Percentiles rank a stretch among this genome's conserved stretches.
Evolutionary conservation across 1,140 invertebrate species (phyloP).

Genomic region (Drosophila yakuba): DNA sequence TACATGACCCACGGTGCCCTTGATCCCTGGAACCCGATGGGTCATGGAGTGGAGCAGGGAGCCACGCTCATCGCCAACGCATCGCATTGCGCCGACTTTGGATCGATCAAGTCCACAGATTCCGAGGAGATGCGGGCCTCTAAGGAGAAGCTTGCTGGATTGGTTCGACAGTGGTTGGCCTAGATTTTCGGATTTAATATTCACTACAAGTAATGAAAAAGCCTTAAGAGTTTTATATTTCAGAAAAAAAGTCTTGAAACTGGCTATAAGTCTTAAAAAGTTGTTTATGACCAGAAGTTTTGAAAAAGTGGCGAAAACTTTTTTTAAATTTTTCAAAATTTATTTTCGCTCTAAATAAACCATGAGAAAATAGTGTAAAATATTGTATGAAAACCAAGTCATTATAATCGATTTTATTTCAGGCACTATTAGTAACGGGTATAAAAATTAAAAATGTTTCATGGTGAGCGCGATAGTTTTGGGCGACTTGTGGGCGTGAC

Average conservation of each 20-base stretch:
- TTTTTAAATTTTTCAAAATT: too few relatives aligned
- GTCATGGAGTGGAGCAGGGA: slow-evolving; percentile 86
- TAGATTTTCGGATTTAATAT: slow-evolving; percentile 29
- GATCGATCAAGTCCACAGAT: slow-evolving; percentile 86
- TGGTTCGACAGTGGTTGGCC: slow-evolving; percentile 87
- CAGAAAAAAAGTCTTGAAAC: neutral
- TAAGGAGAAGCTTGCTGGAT: slow-evolving; percentile 86
- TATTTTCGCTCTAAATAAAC: too few relatives aligned
- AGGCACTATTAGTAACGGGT: too few relatives aligned
- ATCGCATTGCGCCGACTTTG: slow-evolving; percentile 91
- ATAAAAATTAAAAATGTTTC: too few relatives aligned
- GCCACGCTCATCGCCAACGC: slow-evolving; percentile 84
- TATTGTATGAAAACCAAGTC: too few relatives aligned
- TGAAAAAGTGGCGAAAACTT: too few relatives aligned
- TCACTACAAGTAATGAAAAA: slow-evolving; percentile 19
- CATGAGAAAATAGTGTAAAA: too few relatives aligned
- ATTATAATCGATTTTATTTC: too few relatives aligned
- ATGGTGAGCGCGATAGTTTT: too few relatives aligned
- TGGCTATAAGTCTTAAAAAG: too few relatives aligned
- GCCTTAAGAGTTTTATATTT: neutral
- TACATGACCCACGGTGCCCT: slow-evolving; percentile 87
- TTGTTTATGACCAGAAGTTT: too few relatives aligned
- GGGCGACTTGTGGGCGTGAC: too few relatives aligned
- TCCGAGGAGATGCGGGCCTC: slow-evolving; percentile 87
- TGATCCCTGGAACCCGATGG: slow-evolving; percentile 89